Evolutionary conservation across 2,888 invertebrate genomes (phyloP), one percentile per base, ranked within the genome.

Genomic region (Sabellastarte sp.): DNA sequence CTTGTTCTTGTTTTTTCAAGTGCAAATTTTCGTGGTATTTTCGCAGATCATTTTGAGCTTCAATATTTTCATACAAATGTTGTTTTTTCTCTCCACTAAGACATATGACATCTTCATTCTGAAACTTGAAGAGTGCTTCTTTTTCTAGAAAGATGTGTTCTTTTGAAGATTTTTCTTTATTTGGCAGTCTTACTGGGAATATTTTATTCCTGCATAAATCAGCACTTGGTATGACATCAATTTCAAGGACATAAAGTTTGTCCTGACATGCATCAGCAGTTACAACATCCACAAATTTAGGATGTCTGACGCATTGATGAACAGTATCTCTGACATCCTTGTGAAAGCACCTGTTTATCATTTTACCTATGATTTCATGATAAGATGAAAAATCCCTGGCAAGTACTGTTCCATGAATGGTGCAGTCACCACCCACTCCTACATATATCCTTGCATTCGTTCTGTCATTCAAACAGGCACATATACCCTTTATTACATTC

Each of bases 371-470:
- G 4, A 26, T 32, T 57, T 10, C 10, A 41, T 15, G 10, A 20
- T 41, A 41, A 41, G 10, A 10, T 41, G 10, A 10, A 15, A 20
- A 20, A 15, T 10, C 20, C 20, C 20, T 41, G 20, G 10, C 41
- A 15, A 41, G 20, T 41, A 20, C 41, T 15, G 41, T 41, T 41
- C 41, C 41, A 10, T 41, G 10, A 41, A 33, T 33, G 15, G 26
- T 59, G n/a, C n/a, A 29, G 32, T 59, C 50, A 30, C 55, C 28
- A 5, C 28, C 55, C 55, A 71, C 60, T 28, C 71, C 71, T 62
- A 64, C 65, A 55, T 71, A 67, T 28, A 71, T 55, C 10, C 66
- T 69, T 50, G 67, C 71, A 66, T 71, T 71, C 1, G 67, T 62
- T 55, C 64, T 32, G 20, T 69, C 71, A 55, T 71, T 71, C 62